Base-by-base conservation (phyloP, 2,113 vertebrate species). In the Hyperoodon ampullatus region DNA sequence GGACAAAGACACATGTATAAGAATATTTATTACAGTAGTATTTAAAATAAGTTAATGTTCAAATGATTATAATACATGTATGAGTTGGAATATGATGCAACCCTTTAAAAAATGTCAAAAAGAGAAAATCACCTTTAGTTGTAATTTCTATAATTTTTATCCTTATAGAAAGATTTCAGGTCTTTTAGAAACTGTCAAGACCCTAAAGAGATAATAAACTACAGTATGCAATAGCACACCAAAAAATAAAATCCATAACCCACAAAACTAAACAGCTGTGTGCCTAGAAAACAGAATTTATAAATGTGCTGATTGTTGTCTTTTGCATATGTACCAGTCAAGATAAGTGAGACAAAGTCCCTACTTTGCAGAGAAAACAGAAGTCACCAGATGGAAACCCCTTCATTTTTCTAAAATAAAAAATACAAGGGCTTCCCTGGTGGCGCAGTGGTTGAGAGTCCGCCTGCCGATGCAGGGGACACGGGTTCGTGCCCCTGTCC, bases 121-220 rank as follows among this genome's bases (percentile, higher is more conserved):
- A 78, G 42, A 47, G 33, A 74, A 95, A 78, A 93, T 71, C 58
- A 72, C 2, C 2, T 50, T 83, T 42, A 77, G 26, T 66, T 86
- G 1, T 55, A 92, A 85, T 70, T 72, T 68, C 23, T 50, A 8
- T 58, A 60, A 87, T 39, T 90, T 55, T 92, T 84, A 70, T 81
- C 33, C 68, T 68, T 70, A 55, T 19, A 47, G 47, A 90, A 95
- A 94, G 3, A 68, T 60, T 65, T 72, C 63, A 82, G 14, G 30
- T 85, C 66, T 94, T 85, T 92, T 53, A 84, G 63, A 95, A 90
- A 90, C 14, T 86, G 4, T 81, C 42, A 83, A 60, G 88, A 94
- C 28, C 11, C 14, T 68, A n/a, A 65, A 60, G 68, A 95, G 65
- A 42, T 39, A 47, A 55, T 74, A 39, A 93, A n/a, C 14, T 71